Evolutionary conservation across 2,113 vertebrate species (phyloP).

Genomic region (Anolis sagrei): DNA sequence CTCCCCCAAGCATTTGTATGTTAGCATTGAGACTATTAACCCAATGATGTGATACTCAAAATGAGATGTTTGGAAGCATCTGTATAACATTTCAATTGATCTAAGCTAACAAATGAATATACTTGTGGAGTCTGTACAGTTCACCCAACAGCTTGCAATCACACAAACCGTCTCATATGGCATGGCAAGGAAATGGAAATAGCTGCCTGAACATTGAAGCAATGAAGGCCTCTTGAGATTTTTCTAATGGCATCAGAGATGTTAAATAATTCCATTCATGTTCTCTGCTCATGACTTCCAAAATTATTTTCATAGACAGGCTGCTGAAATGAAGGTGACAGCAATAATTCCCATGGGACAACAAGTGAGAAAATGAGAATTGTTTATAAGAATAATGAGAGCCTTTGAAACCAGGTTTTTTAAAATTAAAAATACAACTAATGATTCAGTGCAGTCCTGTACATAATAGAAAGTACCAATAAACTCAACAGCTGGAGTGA

Average conservation of each 20-base stretch:
- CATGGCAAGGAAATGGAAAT: conserved; percentile 53
- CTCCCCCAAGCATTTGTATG: background rate
- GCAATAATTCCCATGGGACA: conserved; percentile 8
- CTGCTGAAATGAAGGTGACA: conserved; percentile 22
- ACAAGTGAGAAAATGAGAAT: conserved; percentile 29
- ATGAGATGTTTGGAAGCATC: background rate
- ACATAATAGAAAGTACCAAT: background rate
- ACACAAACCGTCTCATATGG: conserved; percentile 36
- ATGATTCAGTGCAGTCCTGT: background rate
- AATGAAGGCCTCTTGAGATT: conserved; percentile 52
- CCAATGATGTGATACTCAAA: background rate
- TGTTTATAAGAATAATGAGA: conserved; percentile 32
- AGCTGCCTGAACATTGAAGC: conserved; percentile 47
- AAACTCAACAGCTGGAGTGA: too few relatives aligned
- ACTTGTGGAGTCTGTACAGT: background rate
- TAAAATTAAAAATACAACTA: conserved; percentile 1
- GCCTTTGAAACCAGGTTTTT: background rate
- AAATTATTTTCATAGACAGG: background rate
- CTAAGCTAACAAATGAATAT: background rate
- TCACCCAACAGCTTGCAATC: background rate
- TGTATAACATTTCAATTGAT: background rate
- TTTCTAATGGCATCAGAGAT: conserved; percentile 55
- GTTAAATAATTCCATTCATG: conserved; percentile 43
- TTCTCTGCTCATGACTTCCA: conserved; percentile 18
- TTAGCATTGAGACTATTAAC: background rate